Percentiles rank a stretch among this genome's conserved stretches.
phyloP scores from a whole-genome alignment of 2,888 invertebrate genomes.

The Agrotis clavis region DNA sequence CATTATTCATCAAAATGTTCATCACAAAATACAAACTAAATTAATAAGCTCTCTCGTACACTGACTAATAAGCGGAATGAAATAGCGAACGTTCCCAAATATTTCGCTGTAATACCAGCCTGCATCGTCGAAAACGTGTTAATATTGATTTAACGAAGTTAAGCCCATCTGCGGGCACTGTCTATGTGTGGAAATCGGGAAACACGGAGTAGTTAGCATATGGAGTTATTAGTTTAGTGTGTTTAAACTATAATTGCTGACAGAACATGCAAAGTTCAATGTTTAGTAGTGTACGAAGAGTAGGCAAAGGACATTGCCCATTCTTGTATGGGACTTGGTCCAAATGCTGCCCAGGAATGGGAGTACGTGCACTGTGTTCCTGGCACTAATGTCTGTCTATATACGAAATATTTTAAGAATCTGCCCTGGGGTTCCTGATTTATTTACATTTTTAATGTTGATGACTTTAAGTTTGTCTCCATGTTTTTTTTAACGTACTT shows the following conservation, averaged over 20 bases:
- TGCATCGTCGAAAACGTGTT: conserved; percentile 61
- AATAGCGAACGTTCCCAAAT: conserved; percentile 37
- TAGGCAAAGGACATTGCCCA: no score
- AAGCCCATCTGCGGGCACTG: conserved; percentile 57
- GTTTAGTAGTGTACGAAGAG: not conserved
- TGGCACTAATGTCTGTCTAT: no score
- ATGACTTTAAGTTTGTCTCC: no score
- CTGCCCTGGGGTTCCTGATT: no score
- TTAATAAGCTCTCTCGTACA: conserved; percentile 5
- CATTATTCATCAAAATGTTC: not conserved
- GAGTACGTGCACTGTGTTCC: no score
- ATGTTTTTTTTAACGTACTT: no score
- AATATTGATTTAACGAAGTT: conserved; percentile 69
- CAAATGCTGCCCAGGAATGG: no score
- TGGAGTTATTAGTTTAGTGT: conserved; percentile 7
- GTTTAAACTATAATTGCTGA: not conserved
- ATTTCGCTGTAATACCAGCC: conserved; percentile 46
- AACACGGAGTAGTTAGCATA: conserved; percentile 18
- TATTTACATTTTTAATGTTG: no score
- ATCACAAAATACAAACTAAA: not conserved
- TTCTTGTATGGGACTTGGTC: no score
- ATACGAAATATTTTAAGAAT: no score
- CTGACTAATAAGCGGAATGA: conserved; percentile 27
- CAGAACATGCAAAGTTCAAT: not conserved
- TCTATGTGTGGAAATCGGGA: conserved; percentile 7